Evolutionary conservation across 2,797 vertebrate genomes (phyloP).

Genomic region (Phoeniculus purpureus): DNA sequence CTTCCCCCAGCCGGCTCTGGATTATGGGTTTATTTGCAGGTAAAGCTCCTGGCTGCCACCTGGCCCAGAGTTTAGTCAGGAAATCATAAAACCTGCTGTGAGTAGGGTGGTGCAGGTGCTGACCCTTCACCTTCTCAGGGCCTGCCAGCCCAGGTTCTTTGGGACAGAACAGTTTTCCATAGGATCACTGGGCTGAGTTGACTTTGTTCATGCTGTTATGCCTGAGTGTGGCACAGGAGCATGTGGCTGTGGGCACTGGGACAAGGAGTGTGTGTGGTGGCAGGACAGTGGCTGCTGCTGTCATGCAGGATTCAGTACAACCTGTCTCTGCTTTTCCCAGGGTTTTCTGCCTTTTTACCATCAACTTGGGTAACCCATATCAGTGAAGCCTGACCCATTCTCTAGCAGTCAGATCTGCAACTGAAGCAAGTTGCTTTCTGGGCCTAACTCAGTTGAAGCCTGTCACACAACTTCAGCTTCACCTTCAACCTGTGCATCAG

Average conservation of each 20-base stretch:
- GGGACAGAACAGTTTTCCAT: neutral
- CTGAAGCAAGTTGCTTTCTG: neutral
- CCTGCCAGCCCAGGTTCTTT: neutral
- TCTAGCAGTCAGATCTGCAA: neutral
- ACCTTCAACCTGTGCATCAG: neutral
- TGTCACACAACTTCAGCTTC: neutral
- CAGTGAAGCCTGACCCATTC: neutral
- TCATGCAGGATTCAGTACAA: neutral
- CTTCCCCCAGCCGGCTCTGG: neutral
- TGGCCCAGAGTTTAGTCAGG: neutral
- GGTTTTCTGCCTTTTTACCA: neutral
- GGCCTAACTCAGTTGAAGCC: neutral
- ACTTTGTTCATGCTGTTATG: neutral
- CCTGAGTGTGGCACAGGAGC: neutral
- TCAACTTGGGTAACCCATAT: neutral
- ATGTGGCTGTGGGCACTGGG: neutral
- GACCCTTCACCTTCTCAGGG: neutral
- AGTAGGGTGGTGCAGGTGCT: rapidly evolving
- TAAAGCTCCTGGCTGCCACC: neutral
- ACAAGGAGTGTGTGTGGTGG: neutral
- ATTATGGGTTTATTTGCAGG: neutral
- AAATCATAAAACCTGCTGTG: neutral
- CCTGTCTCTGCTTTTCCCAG: neutral
- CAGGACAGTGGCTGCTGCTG: neutral
- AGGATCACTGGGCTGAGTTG: neutral